These are phyloP conservation scores for Galeopsomyia nigrocyanea DNA, from an alignment of 2,888 invertebrate genomes.

Conservation along the genomic window DNA sequence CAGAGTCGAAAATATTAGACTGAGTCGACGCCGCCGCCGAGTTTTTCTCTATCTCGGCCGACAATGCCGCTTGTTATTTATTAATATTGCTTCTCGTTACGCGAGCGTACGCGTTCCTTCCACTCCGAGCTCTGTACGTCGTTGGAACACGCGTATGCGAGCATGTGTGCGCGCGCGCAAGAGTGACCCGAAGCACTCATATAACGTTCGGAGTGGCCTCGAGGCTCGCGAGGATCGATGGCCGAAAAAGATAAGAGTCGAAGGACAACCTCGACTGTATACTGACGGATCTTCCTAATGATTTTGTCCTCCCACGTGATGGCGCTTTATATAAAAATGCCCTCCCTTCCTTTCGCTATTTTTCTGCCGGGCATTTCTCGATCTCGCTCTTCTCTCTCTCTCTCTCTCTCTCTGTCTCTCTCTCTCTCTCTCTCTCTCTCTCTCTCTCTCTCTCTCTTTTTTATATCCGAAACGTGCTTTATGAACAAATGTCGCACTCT, in stretches of 20 bases:
- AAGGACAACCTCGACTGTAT: conserved; percentile 39
- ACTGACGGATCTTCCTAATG: conserved; percentile 47
- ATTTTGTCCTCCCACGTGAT: conserved; percentile 46
- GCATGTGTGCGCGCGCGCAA: background rate
- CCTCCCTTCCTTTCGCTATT: conserved; percentile 12
- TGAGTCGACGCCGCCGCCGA: background rate
- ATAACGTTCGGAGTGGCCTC: conserved; percentile 46
- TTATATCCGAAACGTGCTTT: conserved; percentile 42
- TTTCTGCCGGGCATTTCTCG: conserved; percentile 39
- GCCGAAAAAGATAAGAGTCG: conserved; percentile 49
- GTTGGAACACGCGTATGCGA: conserved; percentile 2
- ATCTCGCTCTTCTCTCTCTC: conserved; percentile 8
- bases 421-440: conserved; percentile 27
- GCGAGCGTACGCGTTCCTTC: conserved; percentile 32
- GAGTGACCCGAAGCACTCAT: conserved; percentile 31
- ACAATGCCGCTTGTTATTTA: conserved; percentile 44
- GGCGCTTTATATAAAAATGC: conserved; percentile 35
- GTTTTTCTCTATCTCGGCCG: background rate
- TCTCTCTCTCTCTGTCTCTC: background rate
- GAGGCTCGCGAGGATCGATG: conserved; percentile 48
- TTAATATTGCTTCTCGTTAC: conserved; percentile 47
- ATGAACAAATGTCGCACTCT: conserved; percentile 41
- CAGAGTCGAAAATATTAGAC: conserved; percentile 11
- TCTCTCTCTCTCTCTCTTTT: conserved; percentile 33
- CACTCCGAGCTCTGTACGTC: conserved; percentile 9